Conservation (phyloP, 2,113 vertebrate genomes). For the Chaenogobius annularis region DNA sequence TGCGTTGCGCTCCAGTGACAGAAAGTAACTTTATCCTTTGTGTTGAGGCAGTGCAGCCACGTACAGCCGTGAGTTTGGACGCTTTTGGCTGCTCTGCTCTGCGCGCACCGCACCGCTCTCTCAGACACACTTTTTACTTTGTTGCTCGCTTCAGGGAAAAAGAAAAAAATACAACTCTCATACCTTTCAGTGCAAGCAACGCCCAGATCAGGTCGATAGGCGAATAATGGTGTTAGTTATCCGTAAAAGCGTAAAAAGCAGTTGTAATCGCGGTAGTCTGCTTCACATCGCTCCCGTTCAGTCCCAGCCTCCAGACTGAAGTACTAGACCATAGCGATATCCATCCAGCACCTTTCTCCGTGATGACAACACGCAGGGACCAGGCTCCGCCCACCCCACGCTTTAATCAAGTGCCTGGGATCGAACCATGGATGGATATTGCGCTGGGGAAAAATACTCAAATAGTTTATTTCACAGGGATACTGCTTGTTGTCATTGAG, state of each 20-base stretch:
- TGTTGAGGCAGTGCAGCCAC: conserved; percentile 20
- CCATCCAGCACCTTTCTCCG: conserved; percentile 56
- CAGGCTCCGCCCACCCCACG: conserved; percentile 58
- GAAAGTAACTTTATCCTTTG: conserved; percentile 57
- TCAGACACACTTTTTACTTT: conserved; percentile 31
- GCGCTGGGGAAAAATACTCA: too few relatives aligned
- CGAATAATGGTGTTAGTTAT: conserved; percentile 42
- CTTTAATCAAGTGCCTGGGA: not conserved
- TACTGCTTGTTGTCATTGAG: not conserved
- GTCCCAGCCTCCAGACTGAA: conserved; percentile 64
- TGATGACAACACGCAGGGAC: conserved; percentile 56
- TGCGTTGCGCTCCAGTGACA: not conserved
- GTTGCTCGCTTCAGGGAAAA: not conserved
- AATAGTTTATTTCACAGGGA: not conserved
- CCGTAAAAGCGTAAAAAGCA: conserved; percentile 33
- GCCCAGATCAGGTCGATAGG: conserved; percentile 1
- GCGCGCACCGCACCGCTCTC: conserved; percentile 31
- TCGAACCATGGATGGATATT: too few relatives aligned
- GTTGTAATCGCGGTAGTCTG: not conserved
- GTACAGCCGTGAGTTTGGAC: conserved; percentile 10
- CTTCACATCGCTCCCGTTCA: conserved; percentile 47
- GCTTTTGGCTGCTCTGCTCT: conserved; percentile 2
- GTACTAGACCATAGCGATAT: conserved; percentile 35
- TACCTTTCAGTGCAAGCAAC: conserved; percentile 35
- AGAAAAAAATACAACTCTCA: not conserved